These are phyloP conservation scores for Megatriorchis doriae DNA, from an alignment of 2,113 vertebrate species.

Conservation along the genomic window DNA sequence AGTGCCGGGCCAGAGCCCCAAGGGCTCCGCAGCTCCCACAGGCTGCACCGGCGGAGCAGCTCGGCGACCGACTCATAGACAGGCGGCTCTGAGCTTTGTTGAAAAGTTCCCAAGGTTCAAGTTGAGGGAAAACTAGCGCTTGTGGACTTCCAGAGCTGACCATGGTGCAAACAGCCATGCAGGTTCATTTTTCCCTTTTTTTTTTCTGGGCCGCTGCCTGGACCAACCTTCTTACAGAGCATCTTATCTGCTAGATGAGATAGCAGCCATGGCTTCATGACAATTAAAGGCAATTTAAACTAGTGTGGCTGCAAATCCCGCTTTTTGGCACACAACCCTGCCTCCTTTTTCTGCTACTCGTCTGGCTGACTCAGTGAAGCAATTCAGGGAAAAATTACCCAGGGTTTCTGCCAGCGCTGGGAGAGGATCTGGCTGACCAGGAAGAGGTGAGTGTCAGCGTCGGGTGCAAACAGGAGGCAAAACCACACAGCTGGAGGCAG, in stretches of 20 bases:
- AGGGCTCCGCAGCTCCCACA: neutral
- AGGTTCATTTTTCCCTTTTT: neutral
- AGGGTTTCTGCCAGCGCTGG: neutral
- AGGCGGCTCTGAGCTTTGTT: neutral
- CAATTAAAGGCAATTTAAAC: neutral
- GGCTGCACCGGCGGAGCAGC: neutral
- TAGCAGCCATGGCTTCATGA: neutral
- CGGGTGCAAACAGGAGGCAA: neutral
- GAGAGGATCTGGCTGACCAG: neutral
- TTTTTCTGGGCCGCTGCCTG: neutral
- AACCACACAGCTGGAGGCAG: neutral
- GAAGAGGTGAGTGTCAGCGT: accelerated
- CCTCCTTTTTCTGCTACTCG: neutral
- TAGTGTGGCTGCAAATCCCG: neutral
- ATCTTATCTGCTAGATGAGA: neutral
- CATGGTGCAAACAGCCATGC: neutral
- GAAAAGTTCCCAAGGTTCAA: neutral
- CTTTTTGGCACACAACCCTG: neutral
- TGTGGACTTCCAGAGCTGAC: neutral
- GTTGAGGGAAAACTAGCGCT: neutral
- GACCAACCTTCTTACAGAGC: neutral
- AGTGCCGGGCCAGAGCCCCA: accelerated
- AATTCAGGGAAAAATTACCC: neutral
- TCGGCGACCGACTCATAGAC: accelerated
- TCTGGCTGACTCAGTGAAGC: neutral